Evolutionary conservation across 1,140 invertebrate genomes (phyloP).

Genomic region (Drosophila azteca): DNA sequence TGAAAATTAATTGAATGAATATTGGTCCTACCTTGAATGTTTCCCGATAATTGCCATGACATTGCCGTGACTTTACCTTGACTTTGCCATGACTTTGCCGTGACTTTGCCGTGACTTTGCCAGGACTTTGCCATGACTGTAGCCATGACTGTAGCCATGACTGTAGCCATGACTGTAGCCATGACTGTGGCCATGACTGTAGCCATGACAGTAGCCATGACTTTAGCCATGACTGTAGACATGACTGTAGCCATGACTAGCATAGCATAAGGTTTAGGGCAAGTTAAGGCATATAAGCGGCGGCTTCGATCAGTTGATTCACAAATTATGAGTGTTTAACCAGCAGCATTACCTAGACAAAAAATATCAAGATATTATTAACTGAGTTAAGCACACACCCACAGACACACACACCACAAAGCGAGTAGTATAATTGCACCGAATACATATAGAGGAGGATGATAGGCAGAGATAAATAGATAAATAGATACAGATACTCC

Average conservation of each 20-base stretch:
- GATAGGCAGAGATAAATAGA: conserved; percentile 18
- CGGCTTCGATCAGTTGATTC: conserved; percentile 58
- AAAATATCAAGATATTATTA: conserved; percentile 64
- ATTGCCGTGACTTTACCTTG: too few relatives aligned
- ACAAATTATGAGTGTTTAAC: conserved; percentile 50
- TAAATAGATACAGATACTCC: conserved; percentile 49
- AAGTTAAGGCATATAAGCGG: too few relatives aligned
- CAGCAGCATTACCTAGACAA: conserved; percentile 45
- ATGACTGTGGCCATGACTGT: too few relatives aligned
- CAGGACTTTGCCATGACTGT: too few relatives aligned
- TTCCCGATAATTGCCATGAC: too few relatives aligned
- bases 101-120: too few relatives aligned
- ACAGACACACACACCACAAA: conserved; percentile 54
- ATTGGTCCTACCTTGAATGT: conserved; percentile 3
- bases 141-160: too few relatives aligned
- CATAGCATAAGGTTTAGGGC: conserved; percentile 44
- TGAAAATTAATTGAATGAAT: conserved; percentile 49
- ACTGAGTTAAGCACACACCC: conserved; percentile 50
- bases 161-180: too few relatives aligned
- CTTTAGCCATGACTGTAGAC: too few relatives aligned
- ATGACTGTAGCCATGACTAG: background rate
- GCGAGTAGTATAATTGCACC: conserved; percentile 67
- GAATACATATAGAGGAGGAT: conserved; percentile 34
- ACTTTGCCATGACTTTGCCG: too few relatives aligned
- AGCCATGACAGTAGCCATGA: too few relatives aligned